Percentiles rank a stretch among this genome's conserved stretches.
phyloP scores from a whole-genome alignment of 2,888 invertebrate genomes.

The Eueremaeus valkanovi region DNA sequence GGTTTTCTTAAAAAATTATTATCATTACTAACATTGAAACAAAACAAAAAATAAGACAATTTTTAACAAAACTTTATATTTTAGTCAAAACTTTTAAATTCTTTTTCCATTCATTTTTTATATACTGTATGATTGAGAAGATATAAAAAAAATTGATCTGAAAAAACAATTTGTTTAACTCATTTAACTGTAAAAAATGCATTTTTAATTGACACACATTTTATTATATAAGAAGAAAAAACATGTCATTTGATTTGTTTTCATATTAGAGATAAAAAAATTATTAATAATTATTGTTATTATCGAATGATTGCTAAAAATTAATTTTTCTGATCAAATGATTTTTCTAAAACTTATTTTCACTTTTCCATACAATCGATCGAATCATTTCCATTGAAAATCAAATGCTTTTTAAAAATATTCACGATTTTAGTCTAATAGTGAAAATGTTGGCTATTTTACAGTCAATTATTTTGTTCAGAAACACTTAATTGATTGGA shows the following conservation, averaged over 20 bases:
- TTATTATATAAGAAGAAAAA: not conserved
- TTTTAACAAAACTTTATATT: not conserved
- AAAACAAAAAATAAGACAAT: not conserved
- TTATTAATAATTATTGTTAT: conserved; percentile 28
- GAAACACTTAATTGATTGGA: not conserved
- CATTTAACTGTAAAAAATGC: conserved; percentile 3
- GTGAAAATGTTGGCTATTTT: too few species aligned
- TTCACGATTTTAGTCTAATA: not conserved
- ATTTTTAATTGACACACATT: conserved; percentile 6
- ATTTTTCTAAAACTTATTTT: too few species aligned
- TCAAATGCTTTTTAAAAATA: not conserved
- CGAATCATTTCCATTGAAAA: too few species aligned
- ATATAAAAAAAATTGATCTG: not conserved
- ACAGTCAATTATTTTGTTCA: not conserved
- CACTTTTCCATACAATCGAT: too few species aligned
- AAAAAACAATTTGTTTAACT: too few species aligned
- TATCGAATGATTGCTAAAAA: too few species aligned
- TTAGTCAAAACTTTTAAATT: not conserved
- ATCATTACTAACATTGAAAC: not conserved
- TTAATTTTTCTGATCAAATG: too few species aligned
- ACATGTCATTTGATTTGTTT: conserved; percentile 23
- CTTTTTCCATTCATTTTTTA: not conserved
- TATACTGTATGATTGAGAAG: not conserved
- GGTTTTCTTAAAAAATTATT: not conserved
- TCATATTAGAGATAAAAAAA: conserved; percentile 22